These are phyloP conservation scores for Macrocentrus cingulum DNA, from an alignment of 1,140 invertebrate species.

Conservation along the genomic window DNA sequence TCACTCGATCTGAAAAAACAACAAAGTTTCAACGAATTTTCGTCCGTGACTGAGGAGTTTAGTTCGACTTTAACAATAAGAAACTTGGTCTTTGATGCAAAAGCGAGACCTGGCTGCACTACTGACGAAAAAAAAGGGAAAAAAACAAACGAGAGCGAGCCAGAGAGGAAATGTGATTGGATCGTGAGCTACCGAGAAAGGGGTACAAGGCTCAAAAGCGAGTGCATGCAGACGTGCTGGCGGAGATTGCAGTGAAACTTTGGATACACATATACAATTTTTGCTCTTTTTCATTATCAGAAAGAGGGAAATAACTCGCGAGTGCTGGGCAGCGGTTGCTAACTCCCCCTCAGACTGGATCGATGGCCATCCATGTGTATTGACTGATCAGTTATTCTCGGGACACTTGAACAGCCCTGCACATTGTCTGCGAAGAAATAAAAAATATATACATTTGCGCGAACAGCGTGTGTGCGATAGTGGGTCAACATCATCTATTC, in stretches of 20 bases:
- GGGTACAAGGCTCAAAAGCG: conserved; percentile 20
- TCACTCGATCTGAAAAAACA: too few species aligned
- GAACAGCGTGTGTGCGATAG: background rate
- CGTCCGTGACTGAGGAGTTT: background rate
- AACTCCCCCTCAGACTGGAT: too few species aligned
- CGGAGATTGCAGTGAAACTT: conserved; percentile 13
- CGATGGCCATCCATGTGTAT: too few species aligned
- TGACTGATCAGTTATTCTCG: too few species aligned
- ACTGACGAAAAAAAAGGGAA: background rate
- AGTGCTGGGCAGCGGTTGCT: too few species aligned
- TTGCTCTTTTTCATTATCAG: conserved; percentile 5
- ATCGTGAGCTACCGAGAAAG: background rate
- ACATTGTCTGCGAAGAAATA: background rate
- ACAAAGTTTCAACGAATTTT: too few species aligned
- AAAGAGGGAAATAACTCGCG: background rate
- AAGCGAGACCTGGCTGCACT: background rate
- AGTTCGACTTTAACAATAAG: conserved; percentile 7
- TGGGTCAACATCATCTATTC: conserved; percentile 9
- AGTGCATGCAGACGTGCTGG: background rate
- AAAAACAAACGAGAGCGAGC: background rate
- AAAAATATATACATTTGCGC: background rate
- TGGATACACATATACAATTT: background rate
- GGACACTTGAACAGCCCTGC: too few species aligned
- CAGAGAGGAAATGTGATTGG: conserved; percentile 2
- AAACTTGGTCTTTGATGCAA: conserved; percentile 9